Base-by-base conservation (phyloP, 1,140 invertebrate genomes). In the Laodelphax striatellus region DNA sequence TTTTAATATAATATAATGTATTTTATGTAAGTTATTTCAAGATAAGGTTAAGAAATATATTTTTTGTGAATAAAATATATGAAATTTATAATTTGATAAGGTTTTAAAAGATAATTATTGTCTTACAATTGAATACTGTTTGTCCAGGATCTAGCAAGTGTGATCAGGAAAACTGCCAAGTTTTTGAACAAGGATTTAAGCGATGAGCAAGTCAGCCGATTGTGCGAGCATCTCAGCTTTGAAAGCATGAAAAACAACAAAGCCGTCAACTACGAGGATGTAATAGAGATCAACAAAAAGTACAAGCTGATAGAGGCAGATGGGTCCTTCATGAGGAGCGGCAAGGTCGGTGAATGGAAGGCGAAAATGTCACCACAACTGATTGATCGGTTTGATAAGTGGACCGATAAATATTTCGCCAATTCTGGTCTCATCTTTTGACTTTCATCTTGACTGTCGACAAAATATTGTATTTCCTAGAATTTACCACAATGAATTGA, bases 301-400 rank as follows among this genome's bases (percentile, higher is more conserved):
- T 71, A 68, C 52, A 74, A 76, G 19, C 55, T 76, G 55, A 73
- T 80, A 57, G 70, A 69, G 11, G 66, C 80, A 61, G 73, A 82
- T 38, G 68, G 76, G 0, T 82, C 80, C 66, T 90, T 92, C 67
- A 89, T 91, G 57, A 76, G 89, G 14, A 89, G 88, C 67, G 90
- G 90, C 0, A 79, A 86, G 72, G 82, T 91, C 24, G 90, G 90
- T 0, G 89, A 92, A 68, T 92, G 88, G 86, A 84, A 81, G 62
- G 89, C 90, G 72, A 79, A 88, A 62, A 90, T 93, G 82, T 79
- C 81, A 5, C 75, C 80, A 0, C 83, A 88, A 65, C 69, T 88
- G 62, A 79, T 82, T 3, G 66, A 76, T 22, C 77, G 76, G 65
- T 91, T 93, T 66, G 87, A 94, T 68, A 68, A 81, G 28, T 92